Percentiles rank a stretch among this genome's conserved stretches.
Evolutionary conservation across 2,113 vertebrate genomes (phyloP).

Genomic region (Heloderma charlesbogerti): DNA sequence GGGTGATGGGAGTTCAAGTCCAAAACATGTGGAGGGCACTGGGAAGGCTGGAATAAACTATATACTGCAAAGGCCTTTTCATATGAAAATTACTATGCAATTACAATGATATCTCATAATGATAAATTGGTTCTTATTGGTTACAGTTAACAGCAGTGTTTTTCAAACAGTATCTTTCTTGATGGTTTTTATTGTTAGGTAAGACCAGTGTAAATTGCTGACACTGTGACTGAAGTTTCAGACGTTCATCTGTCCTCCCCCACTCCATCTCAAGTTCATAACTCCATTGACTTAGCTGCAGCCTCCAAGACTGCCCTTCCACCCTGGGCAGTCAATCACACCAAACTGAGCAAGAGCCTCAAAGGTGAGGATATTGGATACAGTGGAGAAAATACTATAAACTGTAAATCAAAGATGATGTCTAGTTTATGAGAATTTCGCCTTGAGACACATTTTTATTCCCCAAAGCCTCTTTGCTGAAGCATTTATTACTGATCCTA

Average conservation of each 20-base stretch:
- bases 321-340: slow-evolving; percentile 66
- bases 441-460: slow-evolving; percentile 80
- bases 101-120: not conserved
- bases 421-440: slow-evolving; percentile 79
- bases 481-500: slow-evolving; percentile 80
- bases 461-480: slow-evolving; percentile 79
- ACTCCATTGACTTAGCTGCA: slow-evolving; percentile 67
- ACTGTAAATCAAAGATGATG: slow-evolving; percentile 82
- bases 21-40: too few species aligned
- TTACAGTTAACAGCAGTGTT: not conserved
- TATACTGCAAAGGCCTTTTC: not conserved
- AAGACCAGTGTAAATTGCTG: not conserved
- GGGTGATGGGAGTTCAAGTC: too few species aligned
- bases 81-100: not conserved
- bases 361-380: slow-evolving; percentile 71
- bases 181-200: not conserved
- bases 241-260: slow-evolving; percentile 43
- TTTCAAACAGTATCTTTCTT: slow-evolving; percentile 14
- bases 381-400: slow-evolving; percentile 76
- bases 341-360: slow-evolving; percentile 62
- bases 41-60: not conserved
- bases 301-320: slow-evolving; percentile 48
- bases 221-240: slow-evolving; percentile 18
- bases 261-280: slow-evolving; percentile 33
- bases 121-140: not conserved